These are phyloP conservation scores for Cepaea nemoralis DNA, from an alignment of 1,140 invertebrate genomes.

Conservation along the genomic window DNA sequence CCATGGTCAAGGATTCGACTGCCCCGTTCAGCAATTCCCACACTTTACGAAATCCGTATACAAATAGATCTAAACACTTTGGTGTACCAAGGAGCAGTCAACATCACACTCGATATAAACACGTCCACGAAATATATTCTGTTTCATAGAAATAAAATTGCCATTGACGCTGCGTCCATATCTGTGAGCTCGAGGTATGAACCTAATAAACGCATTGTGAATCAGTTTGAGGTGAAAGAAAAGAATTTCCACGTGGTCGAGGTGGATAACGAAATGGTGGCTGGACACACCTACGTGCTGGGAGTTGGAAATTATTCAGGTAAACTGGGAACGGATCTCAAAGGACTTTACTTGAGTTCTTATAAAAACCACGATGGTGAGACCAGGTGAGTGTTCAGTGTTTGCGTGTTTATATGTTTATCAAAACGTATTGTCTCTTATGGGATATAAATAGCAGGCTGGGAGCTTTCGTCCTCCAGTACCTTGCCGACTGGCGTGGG, in stretches of 20 bases:
- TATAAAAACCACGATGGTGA: constrained; percentile 52
- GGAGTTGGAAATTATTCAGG: constrained; percentile 49
- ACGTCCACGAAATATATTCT: constrained; percentile 52
- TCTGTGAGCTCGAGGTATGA: neutral
- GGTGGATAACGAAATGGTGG: constrained; percentile 35
- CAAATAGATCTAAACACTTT: constrained; percentile 50
- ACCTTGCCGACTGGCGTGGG: too few relatives aligned
- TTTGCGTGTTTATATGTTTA: too few relatives aligned
- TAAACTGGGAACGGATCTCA: constrained; percentile 46
- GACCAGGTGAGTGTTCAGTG: constrained; percentile 45
- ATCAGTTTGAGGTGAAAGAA: constrained; percentile 41
- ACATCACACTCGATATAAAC: constrained; percentile 44
- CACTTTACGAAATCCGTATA: constrained; percentile 53
- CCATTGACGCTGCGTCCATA: neutral
- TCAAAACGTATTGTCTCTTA: too few relatives aligned
- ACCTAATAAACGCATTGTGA: constrained; percentile 5
- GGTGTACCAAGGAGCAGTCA: constrained; percentile 49
- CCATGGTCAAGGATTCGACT: constrained; percentile 55
- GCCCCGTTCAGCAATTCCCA: constrained; percentile 51
- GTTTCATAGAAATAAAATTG: constrained; percentile 46
- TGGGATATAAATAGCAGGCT: too few relatives aligned
- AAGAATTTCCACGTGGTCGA: constrained; percentile 54
- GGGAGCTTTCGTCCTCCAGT: too few relatives aligned
- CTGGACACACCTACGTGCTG: constrained; percentile 43
- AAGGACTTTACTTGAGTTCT: constrained; percentile 57